Evolutionary conservation across 2,888 invertebrate species (phyloP).

Genomic region (Ophion costatus): DNA sequence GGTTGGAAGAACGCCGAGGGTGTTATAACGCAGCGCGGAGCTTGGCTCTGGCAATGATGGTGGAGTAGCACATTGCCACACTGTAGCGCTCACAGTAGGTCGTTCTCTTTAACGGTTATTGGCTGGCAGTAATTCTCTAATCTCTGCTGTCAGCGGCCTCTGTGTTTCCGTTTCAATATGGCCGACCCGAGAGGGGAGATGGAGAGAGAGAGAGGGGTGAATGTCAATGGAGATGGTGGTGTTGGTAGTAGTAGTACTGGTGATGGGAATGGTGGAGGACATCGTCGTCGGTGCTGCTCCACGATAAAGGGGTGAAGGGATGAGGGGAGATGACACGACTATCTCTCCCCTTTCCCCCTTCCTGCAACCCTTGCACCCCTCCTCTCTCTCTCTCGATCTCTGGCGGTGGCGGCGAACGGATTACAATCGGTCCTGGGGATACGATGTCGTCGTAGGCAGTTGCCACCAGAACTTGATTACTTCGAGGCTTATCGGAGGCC

Average conservation of each 20-base stretch:
- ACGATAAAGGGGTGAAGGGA: conserved; percentile 38
- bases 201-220: conserved; percentile 11
- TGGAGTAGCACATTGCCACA: conserved; percentile 52
- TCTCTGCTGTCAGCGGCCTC: conserved; percentile 81
- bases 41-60: conserved; percentile 67
- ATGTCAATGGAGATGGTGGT: background rate
- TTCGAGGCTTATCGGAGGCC: conserved; percentile 76
- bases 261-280: conserved; percentile 3
- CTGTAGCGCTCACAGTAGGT: conserved; percentile 74
- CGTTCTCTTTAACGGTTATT: conserved; percentile 83
- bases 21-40: conserved; percentile 51
- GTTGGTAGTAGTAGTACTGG: background rate
- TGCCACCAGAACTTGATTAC: conserved; percentile 78
- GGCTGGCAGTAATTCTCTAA: conserved; percentile 82
- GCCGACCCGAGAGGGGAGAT: conserved; percentile 67
- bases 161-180: conserved; percentile 81
- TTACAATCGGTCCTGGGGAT: conserved; percentile 65
- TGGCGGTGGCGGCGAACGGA: conserved; percentile 52
- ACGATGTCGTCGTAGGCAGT: conserved; percentile 72
- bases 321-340: conserved; percentile 21
- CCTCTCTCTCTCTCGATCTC: conserved; percentile 11
- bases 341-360: background rate
- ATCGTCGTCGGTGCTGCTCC: conserved; percentile 18
- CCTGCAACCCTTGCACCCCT: background rate
- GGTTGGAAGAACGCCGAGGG: conserved; percentile 21